Base-by-base conservation (phyloP, 2,888 invertebrate species). In the Microctonus aethiopoides region DNA sequence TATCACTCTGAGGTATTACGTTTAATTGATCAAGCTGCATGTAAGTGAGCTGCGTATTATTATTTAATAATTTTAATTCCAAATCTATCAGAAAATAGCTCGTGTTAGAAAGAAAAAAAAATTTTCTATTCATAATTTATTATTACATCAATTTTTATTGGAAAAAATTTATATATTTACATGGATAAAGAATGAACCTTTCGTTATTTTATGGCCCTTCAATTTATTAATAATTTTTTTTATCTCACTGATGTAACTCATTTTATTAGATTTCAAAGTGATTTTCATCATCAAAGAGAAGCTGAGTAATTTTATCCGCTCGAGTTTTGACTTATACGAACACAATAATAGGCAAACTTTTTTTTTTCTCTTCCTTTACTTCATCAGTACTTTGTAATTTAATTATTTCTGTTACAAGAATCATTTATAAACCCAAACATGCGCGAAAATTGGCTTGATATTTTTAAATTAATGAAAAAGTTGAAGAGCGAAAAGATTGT, bases 301-400 rank as follows among this genome's bases (percentile, higher is more conserved):
- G 16, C 46, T 16, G 6, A 16, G 46, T 46, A 46, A 46, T 46
- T 46, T 46, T 20, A 46, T 46, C 46, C 16, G 46, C 4, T 46
- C 16, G 46, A 46, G 46, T 46, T 46, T 46, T 46, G 20, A 46
- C 16, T 46, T 46, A 20, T 46, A 5, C 16, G 46, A 46, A 16
- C 46, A 46, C 46, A 46, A 46, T 46, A 46, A 46, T 46, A 16
- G 16, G 46, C 16, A 7, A n/a, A 46, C 16, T 39, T 39, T n/a
- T 2, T 46, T 46, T 16, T 9, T 46, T 16, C 6, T 46, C 6
- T 7, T n/a, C 16, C 46, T 22, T 52, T 41, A 41, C n/a, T n/a
- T n/a, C n/a, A n/a, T n/a, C n/a, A n/a, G n/a, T n/a, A 46, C 46
- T 62, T 46, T 62, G 29, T 62, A 51, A 62, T 62, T 46, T 16